Percentiles rank a stretch among this genome's conserved stretches.
Evolutionary conservation across 2,113 vertebrate species (phyloP).

Genomic region (Narcine bancroftii): DNA sequence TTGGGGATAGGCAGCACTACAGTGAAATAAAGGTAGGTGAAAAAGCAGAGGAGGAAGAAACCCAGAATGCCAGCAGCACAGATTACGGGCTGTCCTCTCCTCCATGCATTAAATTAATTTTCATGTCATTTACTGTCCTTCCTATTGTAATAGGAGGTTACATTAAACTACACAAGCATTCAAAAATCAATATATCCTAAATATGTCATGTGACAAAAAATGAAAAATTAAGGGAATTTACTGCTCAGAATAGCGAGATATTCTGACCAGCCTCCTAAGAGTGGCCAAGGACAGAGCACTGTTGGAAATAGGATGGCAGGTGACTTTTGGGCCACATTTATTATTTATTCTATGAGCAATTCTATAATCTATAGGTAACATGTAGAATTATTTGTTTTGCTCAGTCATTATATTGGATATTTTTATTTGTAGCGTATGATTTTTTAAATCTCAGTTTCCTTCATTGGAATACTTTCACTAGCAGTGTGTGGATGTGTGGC

Average conservation of each 20-base stretch:
- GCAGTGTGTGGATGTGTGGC: not conserved
- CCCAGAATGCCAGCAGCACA: not conserved
- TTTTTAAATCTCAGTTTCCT: not conserved
- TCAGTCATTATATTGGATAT: no score
- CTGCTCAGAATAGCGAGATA: not conserved
- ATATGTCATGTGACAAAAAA: not conserved
- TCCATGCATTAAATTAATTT: not conserved
- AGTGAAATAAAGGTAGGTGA: not conserved
- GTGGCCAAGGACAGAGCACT: not conserved
- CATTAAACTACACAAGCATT: not conserved
- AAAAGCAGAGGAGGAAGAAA: not conserved
- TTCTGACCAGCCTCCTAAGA: not conserved
- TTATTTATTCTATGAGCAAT: not conserved
- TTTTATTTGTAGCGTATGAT: not conserved
- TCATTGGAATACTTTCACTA: not conserved
- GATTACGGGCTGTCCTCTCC: not conserved
- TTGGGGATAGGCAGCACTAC: not conserved
- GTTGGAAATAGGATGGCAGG: not conserved
- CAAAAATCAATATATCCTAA: not conserved
- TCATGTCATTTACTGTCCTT: not conserved
- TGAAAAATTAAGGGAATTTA: not conserved
- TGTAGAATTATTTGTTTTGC: not conserved
- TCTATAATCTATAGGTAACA: not conserved
- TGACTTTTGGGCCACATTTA: not conserved
- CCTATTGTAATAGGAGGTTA: not conserved